Base-by-base conservation (phyloP, 2,113 vertebrate species). In the Xiphophorus couchianus region DNA sequence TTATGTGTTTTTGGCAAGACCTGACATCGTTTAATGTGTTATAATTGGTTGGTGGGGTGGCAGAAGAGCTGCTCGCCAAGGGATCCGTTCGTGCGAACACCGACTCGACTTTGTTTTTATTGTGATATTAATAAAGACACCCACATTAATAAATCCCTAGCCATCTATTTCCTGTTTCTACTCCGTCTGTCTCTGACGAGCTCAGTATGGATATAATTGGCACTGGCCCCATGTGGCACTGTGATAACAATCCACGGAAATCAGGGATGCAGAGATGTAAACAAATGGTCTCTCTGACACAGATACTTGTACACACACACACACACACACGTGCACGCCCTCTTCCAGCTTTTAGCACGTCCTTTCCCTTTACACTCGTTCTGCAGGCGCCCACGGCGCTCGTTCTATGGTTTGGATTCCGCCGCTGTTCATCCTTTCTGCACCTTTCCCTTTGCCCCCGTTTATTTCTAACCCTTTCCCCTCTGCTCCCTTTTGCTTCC, bases 331-430 rank as follows among this genome's bases (percentile, higher is more conserved):
- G 28, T 28, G 28, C 28, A 28, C 28, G 28, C 28, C 1, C 1
- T 9, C 33, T 35, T 63, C 1, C 44, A 62, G 13, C 25, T 61
- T 28, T 58, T 58, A 19, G 44, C 17, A 48, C 17, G 1, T 58
- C 74, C 86, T 92, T 87, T 86, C 82, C 85, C 90, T 86, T 84
- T 85, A 76, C 85, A 78, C 74, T 69, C 29, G 3, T 85, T 69
- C 84, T 80, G 61, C 84, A 77, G 74, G 78, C 82, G 92, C 88
- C 86, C 85, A 69, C 72, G 84, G 78, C 84, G 83, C 84, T 84
- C 86, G 84, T 91, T 90, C 90, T 66, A 77, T 74, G 84, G 83
- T 88, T 91, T 90, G 83, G 86, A 90, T 90, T 86, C 89, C 86
- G 88, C 65, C 85, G 89, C 90, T 82, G 83, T 76, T 48, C 73